Evolutionary conservation across 2,888 invertebrate genomes (phyloP).

Genomic region (Elegia similella): DNA sequence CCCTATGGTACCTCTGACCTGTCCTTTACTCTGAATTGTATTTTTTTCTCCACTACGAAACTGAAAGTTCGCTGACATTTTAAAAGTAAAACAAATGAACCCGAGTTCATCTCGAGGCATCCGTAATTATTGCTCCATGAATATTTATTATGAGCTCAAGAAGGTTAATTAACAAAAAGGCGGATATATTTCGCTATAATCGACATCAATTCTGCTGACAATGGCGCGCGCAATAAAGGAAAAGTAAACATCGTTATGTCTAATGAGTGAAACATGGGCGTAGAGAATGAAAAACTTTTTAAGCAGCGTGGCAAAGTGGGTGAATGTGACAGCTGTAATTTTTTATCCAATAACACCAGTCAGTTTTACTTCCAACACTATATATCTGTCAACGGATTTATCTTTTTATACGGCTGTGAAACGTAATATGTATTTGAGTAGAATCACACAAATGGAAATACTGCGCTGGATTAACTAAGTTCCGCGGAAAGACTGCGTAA

Average conservation of each 20-base stretch:
- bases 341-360: too few relatives aligned
- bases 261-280: conserved; percentile 28
- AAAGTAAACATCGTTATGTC: conserved; percentile 37
- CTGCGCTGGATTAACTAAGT: too few relatives aligned
- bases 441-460: too few relatives aligned
- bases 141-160: conserved; percentile 16
- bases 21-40: too few relatives aligned
- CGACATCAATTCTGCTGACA: conserved; percentile 42
- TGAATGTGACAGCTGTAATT: neutral
- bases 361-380: too few relatives aligned
- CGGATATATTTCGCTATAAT: conserved; percentile 42
- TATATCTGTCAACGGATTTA: too few relatives aligned
- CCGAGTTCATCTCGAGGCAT: neutral
- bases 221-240: conserved; percentile 43
- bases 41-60: too few relatives aligned
- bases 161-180: conserved; percentile 13
- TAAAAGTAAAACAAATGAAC: conserved; percentile 6
- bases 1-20: too few relatives aligned
- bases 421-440: too few relatives aligned
- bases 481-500: too few relatives aligned
- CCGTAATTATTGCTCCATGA: conserved; percentile 6
- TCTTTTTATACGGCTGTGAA: too few relatives aligned
- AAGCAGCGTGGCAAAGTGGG: neutral
- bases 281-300: neutral
- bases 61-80: neutral